phyloP scores from a whole-genome alignment of 1,140 invertebrate genomes.

The honey bee (Apis mellifera) region Amel_HAv3.1 CM009931.2:11364501-11365000 shows the following conservation, averaged over 20 bases:
- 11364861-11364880: not conserved
- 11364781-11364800: not conserved
- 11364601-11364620: not conserved
- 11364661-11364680: too few relatives aligned
- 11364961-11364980: not conserved
- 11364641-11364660: not conserved
- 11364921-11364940: not conserved
- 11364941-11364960: not conserved
- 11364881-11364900: not conserved
- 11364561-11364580: not conserved
- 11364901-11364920: too few relatives aligned
- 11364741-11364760: too few relatives aligned
- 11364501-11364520: constrained; percentile 47
- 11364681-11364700: too few relatives aligned
- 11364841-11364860: too few relatives aligned
- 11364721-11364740: not conserved
- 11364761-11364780: too few relatives aligned
- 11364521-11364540: not conserved
- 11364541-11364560: not conserved
- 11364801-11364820: not conserved
- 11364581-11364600: not conserved
- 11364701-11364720: not conserved
- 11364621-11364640: too few relatives aligned
- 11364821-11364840: not conserved
- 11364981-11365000: not conserved